Percentiles rank a stretch among this genome's conserved stretches.
Evolutionary conservation across 2,888 invertebrate genomes (phyloP).

Genomic region (Luperina nickerlii): DNA sequence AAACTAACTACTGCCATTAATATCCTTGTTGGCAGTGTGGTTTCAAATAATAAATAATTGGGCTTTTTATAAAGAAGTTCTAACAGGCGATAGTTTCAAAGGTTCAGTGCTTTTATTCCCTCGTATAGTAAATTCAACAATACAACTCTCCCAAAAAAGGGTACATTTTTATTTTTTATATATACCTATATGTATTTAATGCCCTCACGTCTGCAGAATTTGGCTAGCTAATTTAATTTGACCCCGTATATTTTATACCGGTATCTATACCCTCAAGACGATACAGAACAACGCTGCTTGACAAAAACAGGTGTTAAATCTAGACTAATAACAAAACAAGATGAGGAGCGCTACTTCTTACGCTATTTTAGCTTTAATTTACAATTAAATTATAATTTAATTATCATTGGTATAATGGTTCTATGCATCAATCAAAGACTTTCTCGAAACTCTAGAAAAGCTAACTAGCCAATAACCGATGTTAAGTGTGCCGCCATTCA

Average conservation of each 20-base stretch:
- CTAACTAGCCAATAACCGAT: conserved; percentile 36
- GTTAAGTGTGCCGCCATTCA: conserved; percentile 28
- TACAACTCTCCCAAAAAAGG: neutral
- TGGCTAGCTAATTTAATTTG: neutral
- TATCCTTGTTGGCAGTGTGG: neutral
- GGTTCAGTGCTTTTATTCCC: neutral
- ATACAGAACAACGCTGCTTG: too few relatives aligned
- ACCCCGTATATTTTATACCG: neutral
- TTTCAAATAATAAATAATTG: neutral
- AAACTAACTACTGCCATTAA: conserved; percentile 8
- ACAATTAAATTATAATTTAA: conserved; percentile 8
- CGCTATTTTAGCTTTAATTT: neutral
- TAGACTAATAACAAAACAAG: conserved; percentile 12
- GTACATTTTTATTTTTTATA: neutral
- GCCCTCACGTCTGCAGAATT: neutral
- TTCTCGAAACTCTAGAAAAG: conserved; percentile 32
- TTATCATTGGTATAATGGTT: conserved; percentile 10
- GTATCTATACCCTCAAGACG: neutral
- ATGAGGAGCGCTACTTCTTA: neutral
- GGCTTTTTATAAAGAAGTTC: neutral
- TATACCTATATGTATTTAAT: too few relatives aligned
- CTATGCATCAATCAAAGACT: conserved; percentile 37
- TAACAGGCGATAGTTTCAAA: neutral
- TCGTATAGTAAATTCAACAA: neutral
- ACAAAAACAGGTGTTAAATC: neutral